Evolutionary conservation across 2,797 vertebrate genomes (phyloP).

Genomic region (Pelodytes ibericus): DNA sequence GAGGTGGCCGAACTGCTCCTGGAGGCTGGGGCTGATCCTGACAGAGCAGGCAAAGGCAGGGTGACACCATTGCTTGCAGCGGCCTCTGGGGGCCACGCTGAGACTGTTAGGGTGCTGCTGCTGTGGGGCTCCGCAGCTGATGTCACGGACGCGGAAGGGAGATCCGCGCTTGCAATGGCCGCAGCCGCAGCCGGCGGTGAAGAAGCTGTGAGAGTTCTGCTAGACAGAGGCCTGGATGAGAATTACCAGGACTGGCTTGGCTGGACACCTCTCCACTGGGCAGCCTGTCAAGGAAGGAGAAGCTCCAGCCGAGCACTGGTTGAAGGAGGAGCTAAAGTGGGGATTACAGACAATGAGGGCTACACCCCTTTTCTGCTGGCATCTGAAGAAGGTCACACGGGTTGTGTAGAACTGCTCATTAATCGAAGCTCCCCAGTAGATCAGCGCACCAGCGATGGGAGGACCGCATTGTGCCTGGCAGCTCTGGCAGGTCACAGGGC

Average conservation of each 20-base stretch:
- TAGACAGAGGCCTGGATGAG: slow-evolving; percentile 80
- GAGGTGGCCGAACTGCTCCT: slow-evolving; percentile 79
- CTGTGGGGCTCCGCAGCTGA: slow-evolving; percentile 82
- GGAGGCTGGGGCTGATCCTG: slow-evolving; percentile 79
- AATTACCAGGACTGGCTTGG: slow-evolving; percentile 83
- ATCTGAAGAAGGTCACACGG: slow-evolving; percentile 78
- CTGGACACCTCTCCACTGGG: slow-evolving; percentile 82
- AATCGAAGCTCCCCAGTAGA: slow-evolving; percentile 76
- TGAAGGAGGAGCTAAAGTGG: slow-evolving; percentile 73
- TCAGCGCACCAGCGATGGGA: slow-evolving; percentile 75
- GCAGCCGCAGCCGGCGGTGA: slow-evolving; percentile 76
- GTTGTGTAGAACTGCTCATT: slow-evolving; percentile 73
- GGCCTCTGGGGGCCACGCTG: slow-evolving; percentile 78
- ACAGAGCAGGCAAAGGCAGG: slow-evolving; percentile 68
- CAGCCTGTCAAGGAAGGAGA: slow-evolving; percentile 79
- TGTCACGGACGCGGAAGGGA: slow-evolving; percentile 78
- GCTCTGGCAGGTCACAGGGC: slow-evolving; percentile 72
- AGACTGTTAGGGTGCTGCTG: slow-evolving; percentile 73
- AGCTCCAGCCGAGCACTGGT: slow-evolving; percentile 72
- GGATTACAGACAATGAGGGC: slow-evolving; percentile 78
- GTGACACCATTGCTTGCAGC: slow-evolving; percentile 78
- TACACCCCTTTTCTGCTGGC: slow-evolving; percentile 77
- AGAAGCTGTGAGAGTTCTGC: slow-evolving; percentile 74
- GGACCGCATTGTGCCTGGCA: slow-evolving; percentile 72
- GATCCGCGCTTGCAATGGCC: slow-evolving; percentile 75